A percentile compares a stretch with the other conserved stretches of the same genome.
Evolutionary conservation across 2,113 vertebrate genomes (phyloP).

Genomic region (Nibea albiflora): DNA sequence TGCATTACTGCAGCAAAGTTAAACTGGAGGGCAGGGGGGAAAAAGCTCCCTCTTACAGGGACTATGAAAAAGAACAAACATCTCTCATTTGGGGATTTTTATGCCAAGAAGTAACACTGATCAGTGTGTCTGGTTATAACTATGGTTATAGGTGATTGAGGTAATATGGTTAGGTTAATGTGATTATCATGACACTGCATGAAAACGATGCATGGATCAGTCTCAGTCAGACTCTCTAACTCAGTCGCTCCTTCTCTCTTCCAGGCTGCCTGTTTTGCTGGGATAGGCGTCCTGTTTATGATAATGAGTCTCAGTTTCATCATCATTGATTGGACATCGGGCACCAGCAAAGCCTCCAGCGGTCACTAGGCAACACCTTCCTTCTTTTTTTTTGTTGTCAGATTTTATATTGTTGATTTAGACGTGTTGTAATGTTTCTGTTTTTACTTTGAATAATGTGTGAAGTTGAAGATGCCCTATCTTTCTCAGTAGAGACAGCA

Average conservation of each 20-base stretch:
- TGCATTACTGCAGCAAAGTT: no score
- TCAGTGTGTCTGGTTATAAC: no score
- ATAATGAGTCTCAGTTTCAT: constrained; percentile 99
- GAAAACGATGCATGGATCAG: neutral
- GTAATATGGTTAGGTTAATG: neutral
- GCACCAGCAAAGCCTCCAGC: constrained; percentile 85
- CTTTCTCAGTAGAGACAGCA: constrained; percentile 36
- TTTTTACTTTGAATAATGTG: constrained; percentile 65
- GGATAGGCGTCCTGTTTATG: constrained; percentile 95
- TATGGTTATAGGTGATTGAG: no score
- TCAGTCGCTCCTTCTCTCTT: constrained; percentile 29
- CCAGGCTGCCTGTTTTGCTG: constrained; percentile 94
- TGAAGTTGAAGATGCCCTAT: constrained; percentile 68
- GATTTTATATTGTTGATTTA: constrained; percentile 66
- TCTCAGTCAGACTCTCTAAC: neutral
- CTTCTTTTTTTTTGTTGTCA: neutral
- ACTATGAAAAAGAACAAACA: no score
- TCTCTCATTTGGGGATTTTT: no score
- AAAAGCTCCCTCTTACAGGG: no score
- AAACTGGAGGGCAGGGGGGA: no score
- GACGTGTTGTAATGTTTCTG: constrained; percentile 67
- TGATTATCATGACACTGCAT: neutral
- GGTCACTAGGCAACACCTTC: constrained; percentile 87
- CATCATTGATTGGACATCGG: constrained; percentile 94
- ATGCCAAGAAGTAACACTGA: no score